Conservation (phyloP, 2,888 invertebrate genomes). For the Tetragonula carbonaria region DNA sequence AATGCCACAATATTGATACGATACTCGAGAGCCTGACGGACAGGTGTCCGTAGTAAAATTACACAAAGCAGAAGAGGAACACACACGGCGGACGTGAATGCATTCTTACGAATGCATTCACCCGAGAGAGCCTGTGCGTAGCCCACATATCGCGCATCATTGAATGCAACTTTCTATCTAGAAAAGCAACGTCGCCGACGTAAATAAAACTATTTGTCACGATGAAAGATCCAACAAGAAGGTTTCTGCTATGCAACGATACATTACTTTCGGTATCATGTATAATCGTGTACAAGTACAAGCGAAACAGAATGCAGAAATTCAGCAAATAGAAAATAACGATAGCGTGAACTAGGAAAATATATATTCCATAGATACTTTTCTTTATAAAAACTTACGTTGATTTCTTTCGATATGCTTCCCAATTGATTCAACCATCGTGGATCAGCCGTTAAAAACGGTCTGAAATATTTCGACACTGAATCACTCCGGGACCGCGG, state of each 20-base stretch:
- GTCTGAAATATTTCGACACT: constrained; percentile 68
- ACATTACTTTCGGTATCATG: constrained; percentile 4
- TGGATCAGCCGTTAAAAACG: constrained; percentile 53
- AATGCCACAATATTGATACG: constrained; percentile 11
- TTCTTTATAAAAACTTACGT: constrained; percentile 45
- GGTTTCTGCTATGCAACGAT: not conserved
- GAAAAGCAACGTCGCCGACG: constrained; percentile 49
- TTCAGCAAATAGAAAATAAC: constrained; percentile 52
- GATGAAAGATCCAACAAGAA: not conserved
- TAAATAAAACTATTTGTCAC: constrained; percentile 54
- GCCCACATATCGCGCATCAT: constrained; percentile 72
- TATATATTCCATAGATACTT: constrained; percentile 25
- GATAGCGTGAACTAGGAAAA: constrained; percentile 39
- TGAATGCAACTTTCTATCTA: constrained; percentile 75
- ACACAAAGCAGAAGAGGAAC: constrained; percentile 67
- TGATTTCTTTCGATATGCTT: constrained; percentile 52
- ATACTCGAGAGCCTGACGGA: constrained; percentile 43
- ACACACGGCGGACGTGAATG: constrained; percentile 65
- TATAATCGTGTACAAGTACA: not conserved
- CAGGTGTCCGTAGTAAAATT: constrained; percentile 71
- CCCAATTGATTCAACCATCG: constrained; percentile 64
- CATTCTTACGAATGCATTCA: constrained; percentile 76
- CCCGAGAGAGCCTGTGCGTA: constrained; percentile 64
- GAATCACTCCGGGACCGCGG: constrained; percentile 72
- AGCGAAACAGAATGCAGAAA: constrained; percentile 19